Evolutionary conservation across 2,797 vertebrate genomes (phyloP).

Genomic region (Eremophila alpestris): DNA sequence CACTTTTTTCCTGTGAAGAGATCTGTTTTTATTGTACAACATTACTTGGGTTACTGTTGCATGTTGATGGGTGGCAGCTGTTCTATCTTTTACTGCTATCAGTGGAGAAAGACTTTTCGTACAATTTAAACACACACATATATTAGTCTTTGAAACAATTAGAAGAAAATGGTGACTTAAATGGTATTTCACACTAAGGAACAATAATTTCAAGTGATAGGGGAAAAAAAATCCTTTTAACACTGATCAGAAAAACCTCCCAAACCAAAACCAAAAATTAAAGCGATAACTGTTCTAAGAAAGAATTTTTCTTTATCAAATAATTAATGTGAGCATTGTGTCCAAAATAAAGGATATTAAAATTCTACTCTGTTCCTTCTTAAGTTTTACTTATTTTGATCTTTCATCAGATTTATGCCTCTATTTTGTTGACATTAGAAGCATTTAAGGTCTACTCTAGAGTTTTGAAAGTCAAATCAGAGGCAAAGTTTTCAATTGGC

Average conservation of each 20-base stretch:
- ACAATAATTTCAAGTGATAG: background rate
- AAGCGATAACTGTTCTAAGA: background rate
- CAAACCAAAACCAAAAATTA: background rate
- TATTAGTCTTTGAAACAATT: slow-evolving; percentile 2
- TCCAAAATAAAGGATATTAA: background rate
- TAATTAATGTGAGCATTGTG: background rate
- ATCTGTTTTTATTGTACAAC: background rate
- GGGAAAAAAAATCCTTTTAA: background rate
- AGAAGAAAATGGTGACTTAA: background rate
- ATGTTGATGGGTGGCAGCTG: slow-evolving; percentile 20
- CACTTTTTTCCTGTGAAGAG: background rate
- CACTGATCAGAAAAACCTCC: background rate
- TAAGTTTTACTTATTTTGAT: background rate
- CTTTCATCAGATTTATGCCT: background rate
- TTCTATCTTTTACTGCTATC: background rate
- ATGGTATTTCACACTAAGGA: background rate
- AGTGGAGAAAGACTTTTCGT: background rate
- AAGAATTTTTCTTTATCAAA: background rate
- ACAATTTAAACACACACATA: background rate
- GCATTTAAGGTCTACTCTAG: background rate
- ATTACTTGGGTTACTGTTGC: slow-evolving; percentile 17
- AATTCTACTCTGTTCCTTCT: background rate
- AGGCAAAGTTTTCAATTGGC: background rate
- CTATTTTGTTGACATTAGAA: background rate
- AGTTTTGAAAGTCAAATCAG: background rate